Base-by-base conservation (phyloP, 2,888 invertebrate genomes). In the Pheosia gnoma region DNA sequence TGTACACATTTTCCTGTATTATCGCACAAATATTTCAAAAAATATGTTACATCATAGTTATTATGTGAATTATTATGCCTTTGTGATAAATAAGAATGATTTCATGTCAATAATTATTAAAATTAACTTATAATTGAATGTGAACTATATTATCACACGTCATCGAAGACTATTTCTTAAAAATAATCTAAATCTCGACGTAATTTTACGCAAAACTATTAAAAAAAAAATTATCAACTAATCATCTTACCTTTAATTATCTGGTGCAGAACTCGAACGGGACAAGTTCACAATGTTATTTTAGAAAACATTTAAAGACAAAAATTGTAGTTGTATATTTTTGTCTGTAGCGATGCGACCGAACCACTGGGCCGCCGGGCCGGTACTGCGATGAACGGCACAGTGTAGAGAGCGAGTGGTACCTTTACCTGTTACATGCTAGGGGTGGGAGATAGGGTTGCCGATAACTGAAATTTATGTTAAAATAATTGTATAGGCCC, bases 341-440 rank as follows among this genome's bases (percentile, higher is more conserved):
- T 57, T 39, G 54, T 37, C 47, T 47, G 58, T 58, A 66, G 65
- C 38, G 68, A 63, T 72, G 70, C 79, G 83, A 75, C 80, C 78
- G 78, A 66, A 61, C 77, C 68, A 60, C 61, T 62, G 64, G 74
- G 77, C 71, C 68, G 77, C 66, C 76, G 63, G 68, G 68, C 72
- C 72, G 70, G 72, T 74, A 86, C 85, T 86, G 83, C 68, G 62
- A 71, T 68, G 68, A 66, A 61, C 60, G 68, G 63, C 70, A 53
- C 65, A 69, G 72, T 72, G 74, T 74, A 65, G 72, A 74, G 57
- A 62, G 62, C 6, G 57, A 62, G 62, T 9, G 53, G 53, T 78
- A 83, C 83, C 83, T 85, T 84, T 89, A 91, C 91, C 91, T 91
- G 92, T 91, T 91, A 90, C 90, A 82, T 84, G 78, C 73, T 67